Conservation (phyloP, 2,113 vertebrate species). For the Psilopsiagon aurifrons region DNA sequence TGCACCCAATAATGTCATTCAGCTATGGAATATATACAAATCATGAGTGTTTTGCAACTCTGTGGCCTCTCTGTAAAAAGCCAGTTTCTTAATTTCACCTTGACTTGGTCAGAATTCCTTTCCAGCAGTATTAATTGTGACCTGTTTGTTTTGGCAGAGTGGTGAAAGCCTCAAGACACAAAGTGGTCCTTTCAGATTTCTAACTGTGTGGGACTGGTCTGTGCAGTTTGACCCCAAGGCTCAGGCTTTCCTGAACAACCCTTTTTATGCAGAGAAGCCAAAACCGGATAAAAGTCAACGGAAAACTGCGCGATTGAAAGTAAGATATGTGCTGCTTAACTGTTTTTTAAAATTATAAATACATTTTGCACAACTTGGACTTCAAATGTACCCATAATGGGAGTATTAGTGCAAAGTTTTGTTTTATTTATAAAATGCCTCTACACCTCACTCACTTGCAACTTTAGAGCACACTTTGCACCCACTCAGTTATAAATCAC, state of each 20-base stretch:
- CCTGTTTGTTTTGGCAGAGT: constrained; percentile 81
- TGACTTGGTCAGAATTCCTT: background rate
- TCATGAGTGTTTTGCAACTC: background rate
- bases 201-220: constrained; percentile 88
- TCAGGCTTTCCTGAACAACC: constrained; percentile 85
- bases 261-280: constrained; percentile 84
- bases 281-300: constrained; percentile 76
- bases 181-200: constrained; percentile 79
- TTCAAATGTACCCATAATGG: background rate
- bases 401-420: background rate
- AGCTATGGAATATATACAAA: background rate
- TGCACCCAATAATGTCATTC: background rate
- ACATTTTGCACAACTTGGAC: background rate
- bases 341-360: background rate
- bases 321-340: constrained; percentile 54
- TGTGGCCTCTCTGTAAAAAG: background rate
- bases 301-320: constrained; percentile 80
- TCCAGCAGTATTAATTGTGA: background rate
- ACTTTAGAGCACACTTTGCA: background rate
- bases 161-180: constrained; percentile 74
- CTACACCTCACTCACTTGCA: background rate
- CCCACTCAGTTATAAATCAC: background rate
- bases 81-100: constrained; percentile 7
- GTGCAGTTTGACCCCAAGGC: constrained; percentile 87
- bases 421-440: background rate